Evolutionary conservation across 2,797 vertebrate genomes (phyloP).

Genomic region (Argya squamiceps): DNA sequence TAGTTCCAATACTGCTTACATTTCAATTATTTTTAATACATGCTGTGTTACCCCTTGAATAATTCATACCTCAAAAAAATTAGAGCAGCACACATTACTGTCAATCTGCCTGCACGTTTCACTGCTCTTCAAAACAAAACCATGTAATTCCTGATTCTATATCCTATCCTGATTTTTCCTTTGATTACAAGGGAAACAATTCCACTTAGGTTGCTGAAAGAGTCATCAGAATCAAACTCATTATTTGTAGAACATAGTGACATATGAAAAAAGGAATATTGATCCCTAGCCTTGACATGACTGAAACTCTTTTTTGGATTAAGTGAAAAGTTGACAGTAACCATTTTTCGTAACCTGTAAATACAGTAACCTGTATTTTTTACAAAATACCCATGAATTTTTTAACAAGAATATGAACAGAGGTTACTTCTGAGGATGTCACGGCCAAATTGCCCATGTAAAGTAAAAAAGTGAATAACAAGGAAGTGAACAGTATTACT

Average conservation of each 20-base stretch:
- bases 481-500: not conserved
- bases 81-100: constrained; percentile 47
- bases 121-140: constrained; percentile 30
- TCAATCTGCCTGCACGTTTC: constrained; percentile 51
- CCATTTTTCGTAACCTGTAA: no score
- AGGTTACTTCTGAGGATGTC: not conserved
- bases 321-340: not conserved
- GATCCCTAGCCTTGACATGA: not conserved
- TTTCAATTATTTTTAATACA: constrained; percentile 70
- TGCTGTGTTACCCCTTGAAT: constrained; percentile 54
- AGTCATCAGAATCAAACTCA: not conserved
- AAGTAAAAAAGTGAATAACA: not conserved
- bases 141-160: constrained; percentile 23
- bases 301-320: not conserved
- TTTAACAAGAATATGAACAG: not conserved
- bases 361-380: not conserved
- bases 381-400: not conserved
- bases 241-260: not conserved
- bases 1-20: constrained; percentile 6
- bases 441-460: not conserved
- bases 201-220: not conserved
- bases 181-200: not conserved
- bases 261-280: not conserved
- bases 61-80: constrained; percentile 71
- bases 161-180: not conserved